Conservation (phyloP, 1,140 invertebrate species). For the Aphaenogaster ashmeadi region DNA sequence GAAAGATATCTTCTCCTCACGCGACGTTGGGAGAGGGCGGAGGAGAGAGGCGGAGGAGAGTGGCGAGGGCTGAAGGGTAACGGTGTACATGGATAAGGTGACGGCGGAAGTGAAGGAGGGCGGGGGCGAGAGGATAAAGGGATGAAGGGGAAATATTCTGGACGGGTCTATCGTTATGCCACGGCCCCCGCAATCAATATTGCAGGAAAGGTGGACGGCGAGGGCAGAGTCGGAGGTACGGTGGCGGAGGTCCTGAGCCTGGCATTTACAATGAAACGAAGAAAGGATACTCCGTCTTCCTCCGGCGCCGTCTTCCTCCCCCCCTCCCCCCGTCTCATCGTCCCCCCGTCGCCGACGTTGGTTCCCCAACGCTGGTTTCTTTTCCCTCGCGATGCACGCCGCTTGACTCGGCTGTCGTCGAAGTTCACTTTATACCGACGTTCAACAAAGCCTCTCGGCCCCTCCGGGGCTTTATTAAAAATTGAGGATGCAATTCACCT, state of each 20-base stretch:
- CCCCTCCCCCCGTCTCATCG: not conserved
- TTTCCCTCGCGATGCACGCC: conserved; percentile 62
- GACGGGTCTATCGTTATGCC: conserved; percentile 77
- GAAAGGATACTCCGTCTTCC: conserved; percentile 71
- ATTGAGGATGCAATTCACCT: conserved; percentile 85
- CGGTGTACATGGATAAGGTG: conserved; percentile 43
- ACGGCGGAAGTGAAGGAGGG: conserved; percentile 64
- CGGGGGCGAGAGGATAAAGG: conserved; percentile 32
- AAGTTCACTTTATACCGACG: conserved; percentile 83
- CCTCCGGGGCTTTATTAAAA: conserved; percentile 84
- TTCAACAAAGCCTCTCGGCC: conserved; percentile 82
- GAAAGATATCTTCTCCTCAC: conserved; percentile 14
- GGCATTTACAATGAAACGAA: conserved; percentile 80
- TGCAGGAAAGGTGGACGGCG: conserved; percentile 77
- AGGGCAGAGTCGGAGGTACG: conserved; percentile 66
- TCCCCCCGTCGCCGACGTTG: not conserved
- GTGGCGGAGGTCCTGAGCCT: conserved; percentile 70
- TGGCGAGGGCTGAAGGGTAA: conserved; percentile 6
- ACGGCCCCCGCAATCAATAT: conserved; percentile 77
- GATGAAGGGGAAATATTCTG: conserved; percentile 73
- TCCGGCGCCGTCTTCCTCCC: conserved; percentile 54
- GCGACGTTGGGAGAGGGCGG: not conserved
- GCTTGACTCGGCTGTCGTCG: conserved; percentile 82
- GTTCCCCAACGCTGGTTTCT: conserved; percentile 34
- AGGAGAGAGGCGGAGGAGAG: not conserved